Evolutionary conservation across 2,113 vertebrate species (phyloP), one percentile per base, ranked within the genome.

Genomic region (Scophthalmus maximus): DNA sequence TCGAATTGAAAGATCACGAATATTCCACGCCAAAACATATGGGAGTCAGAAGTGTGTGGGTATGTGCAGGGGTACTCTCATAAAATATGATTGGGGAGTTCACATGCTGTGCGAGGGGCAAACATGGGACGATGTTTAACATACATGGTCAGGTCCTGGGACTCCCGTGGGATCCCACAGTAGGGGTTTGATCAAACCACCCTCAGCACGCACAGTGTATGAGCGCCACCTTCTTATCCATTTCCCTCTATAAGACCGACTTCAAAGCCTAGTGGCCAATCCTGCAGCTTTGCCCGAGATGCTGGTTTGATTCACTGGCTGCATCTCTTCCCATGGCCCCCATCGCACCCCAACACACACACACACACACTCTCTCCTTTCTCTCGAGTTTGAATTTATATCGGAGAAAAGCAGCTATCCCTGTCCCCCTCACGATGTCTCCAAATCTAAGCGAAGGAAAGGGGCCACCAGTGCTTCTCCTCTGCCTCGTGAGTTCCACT

Each of bases 191-290:
- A 91, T 90, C 88, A 86, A 85, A 68, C 87, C 68, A 26, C 69
- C 59, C 69, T 69, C 65, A n/a, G 32, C 63, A 30, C 55, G 52
- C 49, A 82, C 56, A 56, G 30, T 88, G 88, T 70, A 85, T 53
- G 52, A 81, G 59, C 73, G 87, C 91, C 88, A 78, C 80, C 80
- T 66, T 79, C 76, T 82, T 76, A 69, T 64, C 78, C 65, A 63
- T 64, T 83, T 84, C 76, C 66, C 66, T 73, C 70, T 50, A 87
- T 78, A 79, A 86, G 69, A 38, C 84, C 29, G 77, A 90, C 92
- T 91, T 93, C 90, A 93, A 92, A 93, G 91, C 68, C 79, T 57
- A 5, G 29, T 25, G 66, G 78, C 68, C 83, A 78, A 88, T 90
- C 88, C 87, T 69, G 55, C 80, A 83, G 92, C 87, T 87, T 91